Base-by-base conservation (phyloP, 2,888 invertebrate species). In the Cabera pusaria region DNA sequence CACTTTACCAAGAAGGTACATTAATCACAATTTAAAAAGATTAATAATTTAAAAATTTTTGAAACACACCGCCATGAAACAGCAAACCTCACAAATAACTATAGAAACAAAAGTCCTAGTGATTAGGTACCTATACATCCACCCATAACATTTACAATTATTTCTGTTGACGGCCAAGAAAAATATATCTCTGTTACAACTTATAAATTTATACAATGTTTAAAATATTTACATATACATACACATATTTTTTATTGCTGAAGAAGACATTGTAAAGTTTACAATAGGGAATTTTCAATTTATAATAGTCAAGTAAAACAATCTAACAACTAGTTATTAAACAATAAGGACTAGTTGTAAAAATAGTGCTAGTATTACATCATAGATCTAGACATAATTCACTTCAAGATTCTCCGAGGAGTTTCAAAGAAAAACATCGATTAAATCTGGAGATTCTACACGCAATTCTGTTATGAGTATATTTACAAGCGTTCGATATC, bases 301-400 rank as follows among this genome's bases (percentile, higher is more conserved):
- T 69, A 71, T 73, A 56, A 67, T 72, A 67, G 64, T 77, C 74
- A 79, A 12, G 23, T 24, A 28, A 79, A 70, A 79, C 73, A 67
- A 62, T 49, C 76, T 83, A 82, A 67, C 58, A 65, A 69, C 78
- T 81, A 83, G 70, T 51, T 67, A 66, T 69, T 79, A 82, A 84
- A 84, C 57, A 68, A 75, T 76, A 84, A 66, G 76, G 85, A 86
- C 85, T 86, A 86, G 86, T 75, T 82, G 84, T 77, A 83, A 82
- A 84, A 82, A 84, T 83, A 83, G 78, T 68, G 76, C 72, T 79
- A 75, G 68, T 61, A 70, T 68, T 64, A 65, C 70, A 65, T 57
- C 63, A 58, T 71, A 68, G 65, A 64, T 52, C 63, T 59, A 64
- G 69, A 65, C 55, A 62, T 62, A 59, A 60, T 62, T 63, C 51